Evolutionary conservation across 1,140 invertebrate species (phyloP), one percentile per base, ranked within the genome.

Genomic region (Neodiprion pinetum): DNA sequence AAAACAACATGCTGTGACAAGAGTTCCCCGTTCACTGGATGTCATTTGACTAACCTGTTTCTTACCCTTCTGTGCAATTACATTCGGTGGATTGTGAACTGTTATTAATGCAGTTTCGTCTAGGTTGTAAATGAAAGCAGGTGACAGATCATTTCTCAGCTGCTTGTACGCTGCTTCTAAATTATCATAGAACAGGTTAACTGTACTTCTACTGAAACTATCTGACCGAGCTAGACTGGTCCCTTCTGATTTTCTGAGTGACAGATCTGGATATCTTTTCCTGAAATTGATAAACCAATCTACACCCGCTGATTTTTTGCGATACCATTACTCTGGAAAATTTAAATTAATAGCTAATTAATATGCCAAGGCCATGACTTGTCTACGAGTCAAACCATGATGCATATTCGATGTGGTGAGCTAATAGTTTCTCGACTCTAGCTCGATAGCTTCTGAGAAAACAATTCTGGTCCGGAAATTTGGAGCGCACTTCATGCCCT

Each of bases 221-320:
- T 83, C 86, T 7, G 82, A 78, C 71, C 86, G 75, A 8, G 81
- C 75, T 48, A 89, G 74, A 77, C 81, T 85, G 4, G 83, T 86
- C 40, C 76, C 81, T 82, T 90, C 80, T 40, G 88, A 85, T 74
- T 80, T 84, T 72, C 87, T 53, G 1, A 89, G 61, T 12, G 76
- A 78, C 17, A 17, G 17, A 17, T 17, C 17, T 23, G 75, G 70
- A 74, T 88, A 72, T 12, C 86, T 71, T 72, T 84, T 84, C 53
- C 87, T 84, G 78, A 88, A 88, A n/a, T 17, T 65, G 70, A 79
- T 71, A 10, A 87, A 74, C 87, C 86, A 90, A 23, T 88, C 84
- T 66, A 79, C 78, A 0, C 86, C 86, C 74, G 86, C 82, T 76
- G 75, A 74, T 80, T 83, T 75, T 12, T 75, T 78, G 67, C 78